phyloP scores from a whole-genome alignment of 2,797 vertebrate species.

The Neosilurus hyrtlii region DNA sequence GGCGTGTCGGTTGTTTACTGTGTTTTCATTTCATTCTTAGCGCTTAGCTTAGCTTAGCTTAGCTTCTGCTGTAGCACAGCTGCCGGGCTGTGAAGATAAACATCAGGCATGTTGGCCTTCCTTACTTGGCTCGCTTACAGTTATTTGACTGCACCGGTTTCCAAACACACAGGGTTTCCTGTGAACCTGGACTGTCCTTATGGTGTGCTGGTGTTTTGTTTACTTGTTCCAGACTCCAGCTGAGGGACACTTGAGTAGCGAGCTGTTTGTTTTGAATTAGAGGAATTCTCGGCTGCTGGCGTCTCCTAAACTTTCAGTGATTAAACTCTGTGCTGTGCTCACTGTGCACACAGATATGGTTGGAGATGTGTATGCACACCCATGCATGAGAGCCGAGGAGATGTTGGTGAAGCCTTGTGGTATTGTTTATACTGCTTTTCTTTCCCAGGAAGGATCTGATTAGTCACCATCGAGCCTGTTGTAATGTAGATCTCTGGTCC shows the following conservation, averaged over 20 bases:
- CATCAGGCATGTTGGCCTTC: not conserved
- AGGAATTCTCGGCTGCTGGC: no score
- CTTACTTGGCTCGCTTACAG: not conserved
- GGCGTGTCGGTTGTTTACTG: not conserved
- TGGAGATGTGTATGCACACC: not conserved
- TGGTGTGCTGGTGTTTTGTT: not conserved
- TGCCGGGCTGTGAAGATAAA: conserved; percentile 10
- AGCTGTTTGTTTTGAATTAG: not conserved
- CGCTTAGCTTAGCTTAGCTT: not conserved
- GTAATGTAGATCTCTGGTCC: not conserved
- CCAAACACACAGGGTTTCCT: not conserved
- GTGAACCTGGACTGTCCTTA: no score
- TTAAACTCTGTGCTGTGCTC: not conserved
- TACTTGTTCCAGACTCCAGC: no score
- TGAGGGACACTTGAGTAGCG: no score
- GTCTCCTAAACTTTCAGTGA: not conserved
- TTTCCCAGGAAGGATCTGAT: not conserved
- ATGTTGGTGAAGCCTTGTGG: no score
- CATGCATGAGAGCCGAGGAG: no score
- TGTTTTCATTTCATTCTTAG: not conserved
- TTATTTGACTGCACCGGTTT: not conserved
- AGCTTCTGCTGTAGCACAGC: not conserved
- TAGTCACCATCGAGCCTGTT: not conserved
- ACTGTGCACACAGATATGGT: not conserved
- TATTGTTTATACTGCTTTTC: not conserved